Conservation (phyloP, 1,140 invertebrate genomes). For the Bombus huntii region DNA sequence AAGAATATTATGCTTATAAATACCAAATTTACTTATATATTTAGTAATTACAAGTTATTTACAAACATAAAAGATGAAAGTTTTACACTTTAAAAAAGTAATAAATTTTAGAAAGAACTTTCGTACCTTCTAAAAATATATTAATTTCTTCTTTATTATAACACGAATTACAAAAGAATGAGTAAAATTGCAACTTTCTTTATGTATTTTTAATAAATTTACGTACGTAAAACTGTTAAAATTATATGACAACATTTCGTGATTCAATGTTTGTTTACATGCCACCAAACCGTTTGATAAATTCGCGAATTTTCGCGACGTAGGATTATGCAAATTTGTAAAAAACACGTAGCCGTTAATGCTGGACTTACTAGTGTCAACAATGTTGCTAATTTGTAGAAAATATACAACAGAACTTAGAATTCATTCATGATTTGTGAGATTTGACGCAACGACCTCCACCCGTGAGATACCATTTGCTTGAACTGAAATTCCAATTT, state of each 20-base stretch:
- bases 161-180: neutral
- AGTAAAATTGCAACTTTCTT: neutral
- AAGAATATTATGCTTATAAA: neutral
- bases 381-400: conserved; percentile 66
- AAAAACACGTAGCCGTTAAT: conserved; percentile 37
- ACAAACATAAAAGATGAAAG: neutral
- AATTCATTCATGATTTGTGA: conserved; percentile 82
- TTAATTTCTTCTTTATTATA: neutral
- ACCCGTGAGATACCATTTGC: conserved; percentile 82
- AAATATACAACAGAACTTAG: conserved; percentile 73
- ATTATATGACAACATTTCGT: conserved; percentile 58
- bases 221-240: neutral
- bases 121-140: neutral
- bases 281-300: conserved; percentile 66
- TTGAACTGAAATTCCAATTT: conserved; percentile 67
- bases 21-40: neutral
- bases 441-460: conserved; percentile 81
- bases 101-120: neutral
- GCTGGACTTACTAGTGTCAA: conserved; percentile 72
- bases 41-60: neutral
- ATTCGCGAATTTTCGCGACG: conserved; percentile 39
- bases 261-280: conserved; percentile 81
- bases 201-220: neutral
- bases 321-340: neutral
- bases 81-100: neutral